Conservation (phyloP, 2,888 invertebrate species). For the Lasioglossum zephyrum region DNA sequence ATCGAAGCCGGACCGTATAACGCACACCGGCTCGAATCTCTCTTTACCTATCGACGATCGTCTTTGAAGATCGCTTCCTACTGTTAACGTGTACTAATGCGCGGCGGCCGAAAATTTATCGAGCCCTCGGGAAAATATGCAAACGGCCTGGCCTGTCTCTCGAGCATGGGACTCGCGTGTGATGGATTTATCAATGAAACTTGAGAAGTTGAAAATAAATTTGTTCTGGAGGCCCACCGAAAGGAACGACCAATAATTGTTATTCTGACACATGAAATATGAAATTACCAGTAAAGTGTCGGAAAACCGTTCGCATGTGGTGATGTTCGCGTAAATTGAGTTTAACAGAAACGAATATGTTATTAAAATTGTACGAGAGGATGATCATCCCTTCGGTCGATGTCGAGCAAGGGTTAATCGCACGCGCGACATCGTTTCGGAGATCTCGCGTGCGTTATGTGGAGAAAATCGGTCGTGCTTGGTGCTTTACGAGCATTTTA, state of each 20-base stretch:
- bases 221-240: not conserved
- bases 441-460: not conserved
- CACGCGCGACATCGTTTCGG: not conserved
- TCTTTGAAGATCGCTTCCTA: conserved; percentile 18
- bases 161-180: not conserved
- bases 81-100: conserved; percentile 42
- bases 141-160: not conserved
- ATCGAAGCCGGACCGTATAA: not conserved
- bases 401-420: conserved; percentile 8
- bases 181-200: not conserved
- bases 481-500: conserved; percentile 25
- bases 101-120: conserved; percentile 8
- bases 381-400: not conserved
- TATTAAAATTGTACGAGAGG: not conserved
- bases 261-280: not conserved
- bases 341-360: not conserved
- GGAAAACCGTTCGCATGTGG: not conserved
- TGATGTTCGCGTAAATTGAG: not conserved
- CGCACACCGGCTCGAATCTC: not conserved
- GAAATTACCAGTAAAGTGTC: not conserved
- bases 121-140: not conserved
- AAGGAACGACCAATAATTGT: not conserved
- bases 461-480: not conserved
- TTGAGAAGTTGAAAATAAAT: not conserved
- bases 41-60: not conserved